These are phyloP conservation scores for Coptotermes formosanus DNA, from an alignment of 1,140 invertebrate genomes.

Conservation along the genomic window DNA sequence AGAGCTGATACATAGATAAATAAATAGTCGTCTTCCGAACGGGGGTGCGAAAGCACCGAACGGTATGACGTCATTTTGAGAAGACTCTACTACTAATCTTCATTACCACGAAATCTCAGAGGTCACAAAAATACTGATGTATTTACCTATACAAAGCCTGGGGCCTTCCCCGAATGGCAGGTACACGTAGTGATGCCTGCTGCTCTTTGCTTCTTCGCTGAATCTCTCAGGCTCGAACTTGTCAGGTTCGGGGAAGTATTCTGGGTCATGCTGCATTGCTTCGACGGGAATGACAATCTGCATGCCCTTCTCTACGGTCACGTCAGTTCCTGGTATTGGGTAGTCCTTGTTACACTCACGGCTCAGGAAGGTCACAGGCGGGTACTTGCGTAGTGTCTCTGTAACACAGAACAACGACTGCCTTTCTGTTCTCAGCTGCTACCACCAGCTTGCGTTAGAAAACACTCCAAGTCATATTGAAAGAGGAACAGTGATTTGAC, in stretches of 20 bases:
- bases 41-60: too few species aligned
- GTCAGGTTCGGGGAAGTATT: constrained; percentile 59
- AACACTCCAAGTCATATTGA: too few species aligned
- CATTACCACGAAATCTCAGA: too few species aligned
- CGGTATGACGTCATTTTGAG: too few species aligned
- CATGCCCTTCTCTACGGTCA: constrained; percentile 50
- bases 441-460: too few species aligned
- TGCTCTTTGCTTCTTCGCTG: constrained; percentile 43
- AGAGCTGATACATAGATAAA: too few species aligned
- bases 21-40: too few species aligned
- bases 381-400: constrained; percentile 49
- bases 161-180: constrained; percentile 61
- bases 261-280: constrained; percentile 51
- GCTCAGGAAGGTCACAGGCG: constrained; percentile 48
- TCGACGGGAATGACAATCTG: constrained; percentile 46
- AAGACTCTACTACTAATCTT: too few species aligned
- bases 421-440: too few species aligned
- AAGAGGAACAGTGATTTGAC: too few species aligned
- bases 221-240: constrained; percentile 66
- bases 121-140: too few species aligned
- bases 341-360: constrained; percentile 51
- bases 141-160: constrained; percentile 57
- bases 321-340: constrained; percentile 47
- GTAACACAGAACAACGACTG: constrained; percentile 12
- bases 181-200: constrained; percentile 43